Conservation (phyloP, 92 coral and sea anemone species). For the Porites lobata region DNA sequence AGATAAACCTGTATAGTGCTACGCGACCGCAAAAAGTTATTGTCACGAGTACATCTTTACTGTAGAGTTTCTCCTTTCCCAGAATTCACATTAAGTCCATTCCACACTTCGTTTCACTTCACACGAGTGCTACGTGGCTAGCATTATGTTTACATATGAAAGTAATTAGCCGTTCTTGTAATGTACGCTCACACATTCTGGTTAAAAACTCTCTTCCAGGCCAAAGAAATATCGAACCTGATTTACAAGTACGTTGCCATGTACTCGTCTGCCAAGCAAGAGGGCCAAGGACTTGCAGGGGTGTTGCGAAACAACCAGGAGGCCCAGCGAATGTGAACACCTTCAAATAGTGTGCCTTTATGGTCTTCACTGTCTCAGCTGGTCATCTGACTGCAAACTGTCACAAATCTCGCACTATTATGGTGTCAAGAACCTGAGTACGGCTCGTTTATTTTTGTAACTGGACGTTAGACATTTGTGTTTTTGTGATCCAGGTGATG, state of each 20-base stretch:
- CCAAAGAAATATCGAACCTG: conserved; percentile 75
- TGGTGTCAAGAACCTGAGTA: not conserved
- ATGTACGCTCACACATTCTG: no score
- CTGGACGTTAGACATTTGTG: not conserved
- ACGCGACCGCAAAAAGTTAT: no score
- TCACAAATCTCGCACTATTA: not conserved
- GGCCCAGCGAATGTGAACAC: not conserved
- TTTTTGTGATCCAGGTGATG: not conserved
- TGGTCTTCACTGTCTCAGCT: not conserved
- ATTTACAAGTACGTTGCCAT: conserved; percentile 66
- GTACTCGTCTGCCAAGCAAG: conserved; percentile 64
- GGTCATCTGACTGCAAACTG: no score
- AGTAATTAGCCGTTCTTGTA: no score
- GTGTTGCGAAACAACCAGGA: conserved; percentile 67
- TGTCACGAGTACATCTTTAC: no score
- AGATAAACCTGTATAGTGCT: no score
- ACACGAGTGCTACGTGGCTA: no score
- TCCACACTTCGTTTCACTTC: no score
- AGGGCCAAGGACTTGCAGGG: conserved; percentile 73
- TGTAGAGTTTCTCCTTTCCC: no score
- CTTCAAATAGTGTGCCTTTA: not conserved
- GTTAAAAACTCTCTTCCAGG: conserved; percentile 35
- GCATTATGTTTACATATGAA: no score
- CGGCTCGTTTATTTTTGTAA: conserved; percentile 27
- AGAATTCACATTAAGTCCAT: no score